phyloP scores from a whole-genome alignment of 1,140 invertebrate species.

The Drosophila ananassae region DNA sequence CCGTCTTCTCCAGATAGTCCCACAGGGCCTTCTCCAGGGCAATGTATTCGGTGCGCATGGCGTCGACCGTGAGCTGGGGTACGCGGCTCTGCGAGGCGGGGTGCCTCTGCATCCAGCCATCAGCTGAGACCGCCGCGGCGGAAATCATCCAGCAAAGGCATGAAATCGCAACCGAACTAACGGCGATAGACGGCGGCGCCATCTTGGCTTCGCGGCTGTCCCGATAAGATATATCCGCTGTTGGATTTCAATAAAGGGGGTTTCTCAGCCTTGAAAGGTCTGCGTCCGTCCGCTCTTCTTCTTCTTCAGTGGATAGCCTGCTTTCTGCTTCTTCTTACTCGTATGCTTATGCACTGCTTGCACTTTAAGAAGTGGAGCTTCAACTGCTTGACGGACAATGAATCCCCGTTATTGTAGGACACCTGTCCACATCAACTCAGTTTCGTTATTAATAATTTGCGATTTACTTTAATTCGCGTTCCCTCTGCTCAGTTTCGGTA shows the following conservation, averaged over 20 bases:
- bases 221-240: constrained; percentile 7
- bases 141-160: background rate
- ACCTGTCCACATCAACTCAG: background rate
- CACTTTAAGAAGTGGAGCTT: background rate
- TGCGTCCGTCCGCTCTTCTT: too few species aligned
- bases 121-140: background rate
- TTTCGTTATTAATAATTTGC: constrained; percentile 34
- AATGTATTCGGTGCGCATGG: constrained; percentile 86
- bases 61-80: constrained; percentile 84
- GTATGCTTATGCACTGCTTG: background rate
- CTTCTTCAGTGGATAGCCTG: background rate
- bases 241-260: background rate
- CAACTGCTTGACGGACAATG: background rate
- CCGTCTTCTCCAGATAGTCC: constrained; percentile 68
- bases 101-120: constrained; percentile 4
- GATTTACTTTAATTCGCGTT: constrained; percentile 56
- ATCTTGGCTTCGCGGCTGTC: background rate
- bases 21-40: constrained; percentile 69
- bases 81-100: constrained; percentile 7
- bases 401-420: background rate
- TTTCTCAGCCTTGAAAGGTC: background rate
- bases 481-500: constrained; percentile 10
- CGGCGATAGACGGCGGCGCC: constrained; percentile 1
- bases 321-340: background rate
- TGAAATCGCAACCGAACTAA: constrained; percentile 14